phyloP scores from a whole-genome alignment of 2,888 invertebrate genomes.

The Euzetes globulus region DNA sequence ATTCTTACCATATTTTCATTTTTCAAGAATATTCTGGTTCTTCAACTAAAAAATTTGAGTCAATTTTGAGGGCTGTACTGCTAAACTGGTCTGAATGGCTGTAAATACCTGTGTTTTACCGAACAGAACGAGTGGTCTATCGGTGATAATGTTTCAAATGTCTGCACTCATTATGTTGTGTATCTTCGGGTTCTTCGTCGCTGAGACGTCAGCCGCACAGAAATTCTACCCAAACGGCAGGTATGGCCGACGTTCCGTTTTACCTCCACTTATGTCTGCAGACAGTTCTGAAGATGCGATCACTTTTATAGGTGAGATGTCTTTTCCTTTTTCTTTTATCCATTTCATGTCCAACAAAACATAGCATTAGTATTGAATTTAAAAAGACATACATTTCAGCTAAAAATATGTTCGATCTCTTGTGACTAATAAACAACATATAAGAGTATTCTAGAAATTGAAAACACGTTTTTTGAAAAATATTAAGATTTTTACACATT shows the following conservation, averaged over 20 bases:
- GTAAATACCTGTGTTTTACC: not conserved
- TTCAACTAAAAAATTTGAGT: not conserved
- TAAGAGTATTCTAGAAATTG: too few species aligned
- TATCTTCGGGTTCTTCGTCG: constrained; percentile 1
- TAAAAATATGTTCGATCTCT: too few species aligned
- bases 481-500: too few species aligned
- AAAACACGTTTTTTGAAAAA: too few species aligned
- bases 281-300: constrained; percentile 5
- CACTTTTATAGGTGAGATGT: constrained; percentile 4
- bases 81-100: too few species aligned
- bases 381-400: too few species aligned
- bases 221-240: constrained; percentile 36
- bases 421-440: too few species aligned
- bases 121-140: not conserved
- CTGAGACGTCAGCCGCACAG: constrained; percentile 26
- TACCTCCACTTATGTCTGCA: constrained; percentile 27
- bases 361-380: too few species aligned
- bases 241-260: constrained; percentile 34
- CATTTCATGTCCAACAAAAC: too few species aligned
- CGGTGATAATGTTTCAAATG: not conserved
- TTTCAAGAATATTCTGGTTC: not conserved
- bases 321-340: too few species aligned
- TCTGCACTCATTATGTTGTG: not conserved
- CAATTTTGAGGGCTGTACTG: too few species aligned
- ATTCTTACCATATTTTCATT: not conserved